Percentiles rank a stretch among this genome's conserved stretches.
phyloP scores from a whole-genome alignment of 2,797 vertebrate genomes.

The Diplodus sargus region DNA sequence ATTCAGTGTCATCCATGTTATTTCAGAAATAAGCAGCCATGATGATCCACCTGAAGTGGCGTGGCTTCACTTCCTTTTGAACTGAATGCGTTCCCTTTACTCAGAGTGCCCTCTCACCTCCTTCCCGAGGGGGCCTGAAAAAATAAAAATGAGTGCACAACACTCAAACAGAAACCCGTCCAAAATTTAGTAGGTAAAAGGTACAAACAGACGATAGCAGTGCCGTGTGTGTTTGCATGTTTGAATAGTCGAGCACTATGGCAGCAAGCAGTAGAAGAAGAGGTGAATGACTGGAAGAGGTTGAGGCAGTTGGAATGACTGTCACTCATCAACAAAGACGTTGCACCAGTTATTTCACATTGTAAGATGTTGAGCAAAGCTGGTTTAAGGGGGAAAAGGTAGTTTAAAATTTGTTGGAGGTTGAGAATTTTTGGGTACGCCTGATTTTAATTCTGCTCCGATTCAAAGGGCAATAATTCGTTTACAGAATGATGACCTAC shows the following conservation, averaged over 20 bases:
- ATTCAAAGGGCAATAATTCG: no score
- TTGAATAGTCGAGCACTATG: neutral
- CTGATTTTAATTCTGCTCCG: no score
- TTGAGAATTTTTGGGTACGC: no score
- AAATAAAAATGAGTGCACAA: neutral
- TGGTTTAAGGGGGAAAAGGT: neutral
- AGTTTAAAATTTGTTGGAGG: no score
- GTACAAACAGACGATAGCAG: constrained; percentile 19
- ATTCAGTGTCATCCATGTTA: no score
- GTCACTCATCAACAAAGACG: neutral
- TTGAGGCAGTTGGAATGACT: neutral
- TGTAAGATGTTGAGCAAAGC: neutral
- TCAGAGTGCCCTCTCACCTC: neutral
- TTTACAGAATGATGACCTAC: no score
- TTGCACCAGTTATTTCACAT: neutral
- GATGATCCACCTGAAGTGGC: no score
- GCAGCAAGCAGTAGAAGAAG: neutral
- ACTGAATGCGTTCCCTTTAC: neutral
- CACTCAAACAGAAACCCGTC: neutral
- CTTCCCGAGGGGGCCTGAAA: neutral
- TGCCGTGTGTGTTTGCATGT: constrained; percentile 6
- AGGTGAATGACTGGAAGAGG: neutral
- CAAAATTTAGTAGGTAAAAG: constrained; percentile 28
- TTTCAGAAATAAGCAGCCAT: no score
- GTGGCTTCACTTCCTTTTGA: neutral